phyloP scores from a whole-genome alignment of 2,797 vertebrate genomes.

The Gymnothorax reevesii region DNA sequence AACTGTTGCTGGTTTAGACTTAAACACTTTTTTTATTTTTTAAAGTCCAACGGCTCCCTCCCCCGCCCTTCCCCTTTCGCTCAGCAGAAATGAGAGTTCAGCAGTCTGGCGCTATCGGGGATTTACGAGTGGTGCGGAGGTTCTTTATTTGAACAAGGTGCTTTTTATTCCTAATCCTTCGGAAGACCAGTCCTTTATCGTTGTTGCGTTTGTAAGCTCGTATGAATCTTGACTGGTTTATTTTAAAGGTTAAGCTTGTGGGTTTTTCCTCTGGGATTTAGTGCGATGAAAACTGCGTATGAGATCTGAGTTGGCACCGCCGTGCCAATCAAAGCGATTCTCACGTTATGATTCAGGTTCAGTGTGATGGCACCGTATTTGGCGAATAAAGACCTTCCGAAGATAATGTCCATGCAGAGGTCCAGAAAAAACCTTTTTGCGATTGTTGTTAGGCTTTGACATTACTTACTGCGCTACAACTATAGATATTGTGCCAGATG shows the following conservation, averaged over 20 bases:
- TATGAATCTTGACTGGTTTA: slow-evolving; percentile 60
- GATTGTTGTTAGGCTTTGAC: too few species aligned
- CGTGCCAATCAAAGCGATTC: slow-evolving; percentile 37
- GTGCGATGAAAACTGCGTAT: slow-evolving; percentile 64
- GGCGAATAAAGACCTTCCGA: slow-evolving; percentile 58
- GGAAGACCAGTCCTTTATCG: slow-evolving; percentile 69
- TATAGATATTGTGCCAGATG: too few species aligned
- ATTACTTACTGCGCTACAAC: too few species aligned
- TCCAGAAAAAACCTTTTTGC: slow-evolving; percentile 41
- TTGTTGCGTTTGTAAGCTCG: slow-evolving; percentile 67
- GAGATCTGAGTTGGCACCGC: slow-evolving; percentile 64
- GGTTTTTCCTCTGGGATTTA: slow-evolving; percentile 66
- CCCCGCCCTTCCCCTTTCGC: background rate
- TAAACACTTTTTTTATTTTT: background rate
- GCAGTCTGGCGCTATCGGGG: slow-evolving; percentile 65
- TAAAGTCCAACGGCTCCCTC: background rate
- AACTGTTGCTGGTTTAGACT: background rate
- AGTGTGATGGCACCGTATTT: slow-evolving; percentile 62
- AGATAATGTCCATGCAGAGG: slow-evolving; percentile 57
- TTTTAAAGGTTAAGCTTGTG: slow-evolving; percentile 66
- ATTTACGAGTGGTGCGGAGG: slow-evolving; percentile 52
- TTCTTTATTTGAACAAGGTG: slow-evolving; percentile 40
- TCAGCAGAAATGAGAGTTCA: slow-evolving; percentile 64
- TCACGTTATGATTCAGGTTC: slow-evolving; percentile 63
- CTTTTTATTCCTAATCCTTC: slow-evolving; percentile 61